These are phyloP conservation scores for Mobula birostris DNA, from an alignment of 2,113 vertebrate genomes.

Conservation along the genomic window DNA sequence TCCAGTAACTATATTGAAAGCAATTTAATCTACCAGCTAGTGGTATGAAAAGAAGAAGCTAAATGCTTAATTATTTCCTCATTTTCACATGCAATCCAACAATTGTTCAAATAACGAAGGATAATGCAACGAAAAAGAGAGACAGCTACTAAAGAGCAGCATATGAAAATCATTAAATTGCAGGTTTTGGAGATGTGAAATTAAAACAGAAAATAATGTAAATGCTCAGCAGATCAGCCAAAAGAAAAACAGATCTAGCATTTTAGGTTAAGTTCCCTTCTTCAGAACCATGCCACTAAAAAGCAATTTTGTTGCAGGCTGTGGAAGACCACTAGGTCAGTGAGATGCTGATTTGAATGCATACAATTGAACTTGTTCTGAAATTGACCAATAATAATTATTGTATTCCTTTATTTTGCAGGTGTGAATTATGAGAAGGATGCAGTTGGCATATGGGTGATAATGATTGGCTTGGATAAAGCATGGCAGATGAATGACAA, in stretches of 20 bases:
- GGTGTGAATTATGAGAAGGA: too few species aligned
- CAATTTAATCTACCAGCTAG: constrained; percentile 29
- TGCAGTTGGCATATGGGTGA: too few species aligned
- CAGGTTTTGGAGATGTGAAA: too few species aligned
- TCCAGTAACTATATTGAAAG: neutral
- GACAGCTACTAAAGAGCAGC: neutral
- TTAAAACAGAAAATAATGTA: too few species aligned
- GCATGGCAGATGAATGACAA: too few species aligned
- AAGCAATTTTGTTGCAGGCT: neutral
- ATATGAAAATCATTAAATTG: neutral
- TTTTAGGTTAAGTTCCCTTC: too few species aligned
- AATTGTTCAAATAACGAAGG: neutral
- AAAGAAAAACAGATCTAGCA: too few species aligned
- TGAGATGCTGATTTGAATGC: too few species aligned
- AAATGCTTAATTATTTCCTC: constrained; percentile 36
- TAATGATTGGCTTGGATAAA: too few species aligned
- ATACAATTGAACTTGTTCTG: too few species aligned
- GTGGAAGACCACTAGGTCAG: neutral
- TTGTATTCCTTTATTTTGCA: neutral
- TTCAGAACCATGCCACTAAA: neutral
- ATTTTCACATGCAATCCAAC: neutral
- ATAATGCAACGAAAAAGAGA: neutral
- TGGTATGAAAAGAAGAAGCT: constrained; percentile 37
- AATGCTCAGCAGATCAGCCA: too few species aligned
- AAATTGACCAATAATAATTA: too few species aligned